Evolutionary conservation across 1,140 invertebrate genomes (phyloP), one percentile per base, ranked within the genome.

Genomic region (Aphelinus certus): DNA sequence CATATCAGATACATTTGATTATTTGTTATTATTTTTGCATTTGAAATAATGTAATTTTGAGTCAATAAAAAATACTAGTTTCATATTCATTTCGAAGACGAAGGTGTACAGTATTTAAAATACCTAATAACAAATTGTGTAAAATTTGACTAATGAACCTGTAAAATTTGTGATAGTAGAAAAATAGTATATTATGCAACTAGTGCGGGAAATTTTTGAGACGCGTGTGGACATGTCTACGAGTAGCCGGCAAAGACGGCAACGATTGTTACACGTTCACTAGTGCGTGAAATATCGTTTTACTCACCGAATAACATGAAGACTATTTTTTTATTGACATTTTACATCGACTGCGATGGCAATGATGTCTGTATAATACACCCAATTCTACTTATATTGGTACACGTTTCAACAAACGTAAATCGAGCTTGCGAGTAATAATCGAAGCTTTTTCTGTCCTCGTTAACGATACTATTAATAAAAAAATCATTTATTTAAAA

Each of bases 351-450:
- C 57, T 60, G 56, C 55, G 58, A 69, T 69, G 55, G 26, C 46
- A 69, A 51, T 43, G 5, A 60, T 42, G 67, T 60, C 55, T 69
- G 48, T 2, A 55, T 67, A 55, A 53, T 67, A 51, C 63, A 65
- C 63, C 1, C 42, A 53, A 4, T 42, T 26, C n/a, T 42, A 26
- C 53, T 67, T 51, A 56, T 56, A 49, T 42, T 67, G 65, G n/a
- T 45, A n/a, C 56, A 55, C 53, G 43, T 49, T 56, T 26, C 49
- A 56, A 67, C 7, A 56, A 45, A 4, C 9, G 10, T 46, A 56
- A 2, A 67, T 9, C 53, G 65, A 67, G 67, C 67, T 69, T 69
- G 45, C 56, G 67, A 69, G 67, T 56, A 69, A 69, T 69, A 69
- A 60, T 69, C 56, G 67, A 69, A 26, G 26, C 26, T 26, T 26